phyloP scores from a whole-genome alignment of 1,140 invertebrate species.

The fruit fly (Drosophila melanogaster) region DNA sequence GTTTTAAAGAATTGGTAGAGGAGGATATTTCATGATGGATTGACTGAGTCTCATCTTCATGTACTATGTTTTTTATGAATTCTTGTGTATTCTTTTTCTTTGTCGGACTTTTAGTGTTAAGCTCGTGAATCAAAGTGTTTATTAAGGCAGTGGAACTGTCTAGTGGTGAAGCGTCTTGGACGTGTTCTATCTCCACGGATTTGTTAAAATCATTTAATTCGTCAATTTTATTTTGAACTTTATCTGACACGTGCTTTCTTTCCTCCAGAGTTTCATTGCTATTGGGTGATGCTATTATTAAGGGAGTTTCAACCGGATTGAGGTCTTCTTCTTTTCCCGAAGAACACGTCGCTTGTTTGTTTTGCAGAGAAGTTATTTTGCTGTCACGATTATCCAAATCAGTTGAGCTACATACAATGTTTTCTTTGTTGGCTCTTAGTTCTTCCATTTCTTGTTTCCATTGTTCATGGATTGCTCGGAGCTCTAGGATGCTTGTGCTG shows the following conservation, averaged over 20 bases:
- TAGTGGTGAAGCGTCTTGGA: no score
- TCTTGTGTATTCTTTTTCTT: neutral
- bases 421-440: neutral
- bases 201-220: no score
- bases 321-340: no score
- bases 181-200: neutral
- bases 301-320: no score
- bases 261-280: neutral
- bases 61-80: conserved; percentile 15
- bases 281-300: neutral
- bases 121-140: neutral
- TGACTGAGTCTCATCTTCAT: neutral
- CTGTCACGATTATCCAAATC: neutral
- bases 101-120: neutral
- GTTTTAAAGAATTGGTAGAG: neutral
- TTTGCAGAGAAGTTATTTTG: neutral
- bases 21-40: neutral
- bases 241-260: neutral
- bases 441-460: neutral
- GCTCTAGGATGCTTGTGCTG: neutral
- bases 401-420: no score
- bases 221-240: neutral
- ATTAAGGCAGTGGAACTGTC: neutral
- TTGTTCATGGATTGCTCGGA: neutral
- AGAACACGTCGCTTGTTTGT: neutral